Evolutionary conservation across 2,888 invertebrate genomes (phyloP).

Genomic region (Petrolisthes manimaculis): DNA sequence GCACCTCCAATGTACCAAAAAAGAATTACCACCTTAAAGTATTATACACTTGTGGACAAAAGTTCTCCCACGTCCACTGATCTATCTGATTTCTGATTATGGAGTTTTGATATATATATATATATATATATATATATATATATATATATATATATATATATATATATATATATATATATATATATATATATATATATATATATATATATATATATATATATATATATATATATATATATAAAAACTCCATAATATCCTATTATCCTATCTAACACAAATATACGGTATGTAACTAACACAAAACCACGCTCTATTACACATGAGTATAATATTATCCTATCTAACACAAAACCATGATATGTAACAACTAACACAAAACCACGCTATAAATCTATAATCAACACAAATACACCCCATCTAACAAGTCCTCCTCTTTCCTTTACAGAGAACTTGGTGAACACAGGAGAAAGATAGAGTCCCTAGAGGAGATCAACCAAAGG

Average conservation of each 20-base stretch:
- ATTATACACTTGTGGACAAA: background rate
- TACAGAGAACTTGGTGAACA: too few relatives aligned
- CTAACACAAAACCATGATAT: background rate
- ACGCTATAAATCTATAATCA: too few relatives aligned
- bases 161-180: background rate
- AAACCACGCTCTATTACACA: too few relatives aligned
- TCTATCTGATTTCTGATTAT: background rate
- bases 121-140: slow-evolving; percentile 7
- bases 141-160: background rate
- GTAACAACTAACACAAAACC: background rate
- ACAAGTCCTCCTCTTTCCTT: too few relatives aligned
- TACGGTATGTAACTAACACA: too few relatives aligned
- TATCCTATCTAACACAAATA: too few relatives aligned
- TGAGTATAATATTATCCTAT: background rate
- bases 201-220: slow-evolving; percentile 17
- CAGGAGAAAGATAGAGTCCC: too few relatives aligned
- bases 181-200: background rate
- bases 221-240: slow-evolving; percentile 21
- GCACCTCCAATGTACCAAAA: too few relatives aligned
- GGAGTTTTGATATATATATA: background rate
- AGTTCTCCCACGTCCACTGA: background rate
- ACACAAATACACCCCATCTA: too few relatives aligned
- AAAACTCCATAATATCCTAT: background rate
- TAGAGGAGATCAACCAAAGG: too few relatives aligned
- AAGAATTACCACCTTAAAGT: too few relatives aligned